phyloP scores from a whole-genome alignment of 2,888 invertebrate genomes.

The Phengaris arion region DNA sequence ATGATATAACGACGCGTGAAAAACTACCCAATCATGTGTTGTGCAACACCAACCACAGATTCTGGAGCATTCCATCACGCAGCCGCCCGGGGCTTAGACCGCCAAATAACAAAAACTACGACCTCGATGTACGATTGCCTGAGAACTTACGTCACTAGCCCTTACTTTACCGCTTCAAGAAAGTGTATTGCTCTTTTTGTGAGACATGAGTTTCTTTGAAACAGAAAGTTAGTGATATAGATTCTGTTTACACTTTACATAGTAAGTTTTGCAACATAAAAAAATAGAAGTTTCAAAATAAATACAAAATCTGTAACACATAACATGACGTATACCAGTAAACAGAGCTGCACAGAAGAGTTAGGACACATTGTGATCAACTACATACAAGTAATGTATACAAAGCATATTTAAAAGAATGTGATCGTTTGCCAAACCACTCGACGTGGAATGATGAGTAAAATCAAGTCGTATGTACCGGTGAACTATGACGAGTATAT shows the following conservation, averaged over 20 bases:
- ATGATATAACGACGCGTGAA: constrained; percentile 30
- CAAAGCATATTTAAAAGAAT: not conserved
- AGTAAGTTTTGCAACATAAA: no score
- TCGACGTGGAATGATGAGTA: constrained; percentile 13
- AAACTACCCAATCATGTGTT: constrained; percentile 41
- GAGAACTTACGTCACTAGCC: constrained; percentile 26
- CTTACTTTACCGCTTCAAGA: constrained; percentile 11
- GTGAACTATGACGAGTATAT: not conserved
- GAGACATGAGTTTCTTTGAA: no score
- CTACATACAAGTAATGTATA: not conserved
- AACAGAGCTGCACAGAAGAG: not conserved
- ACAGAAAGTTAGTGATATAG: no score
- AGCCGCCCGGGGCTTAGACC: constrained; percentile 49
- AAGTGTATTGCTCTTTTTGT: no score
- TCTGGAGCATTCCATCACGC: constrained; percentile 57
- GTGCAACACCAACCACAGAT: constrained; percentile 45
- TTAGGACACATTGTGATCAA: not conserved
- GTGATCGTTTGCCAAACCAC: constrained; percentile 11
- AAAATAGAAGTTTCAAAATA: no score
- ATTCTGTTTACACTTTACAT: no score
- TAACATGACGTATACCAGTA: not conserved
- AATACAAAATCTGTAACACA: no score
- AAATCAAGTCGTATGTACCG: constrained; percentile 6
- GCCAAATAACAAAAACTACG: constrained; percentile 52
- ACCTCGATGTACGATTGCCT: constrained; percentile 39